Conservation (phyloP, 2,888 invertebrate species). For the Coleophora flavipennella region DNA sequence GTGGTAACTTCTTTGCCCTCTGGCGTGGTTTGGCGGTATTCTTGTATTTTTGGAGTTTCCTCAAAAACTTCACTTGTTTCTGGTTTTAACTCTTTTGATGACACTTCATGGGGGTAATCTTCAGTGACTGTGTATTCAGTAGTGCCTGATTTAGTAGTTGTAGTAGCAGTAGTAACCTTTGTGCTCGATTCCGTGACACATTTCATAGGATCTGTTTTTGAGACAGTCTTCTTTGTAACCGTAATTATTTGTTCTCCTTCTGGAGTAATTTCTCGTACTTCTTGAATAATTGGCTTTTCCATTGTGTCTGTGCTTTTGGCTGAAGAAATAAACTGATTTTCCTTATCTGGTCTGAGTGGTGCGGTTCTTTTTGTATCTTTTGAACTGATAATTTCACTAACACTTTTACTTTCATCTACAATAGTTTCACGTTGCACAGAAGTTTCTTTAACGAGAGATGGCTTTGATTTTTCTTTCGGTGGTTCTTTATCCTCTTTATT, state of each 20-base stretch:
- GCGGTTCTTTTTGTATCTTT: slow-evolving; percentile 4
- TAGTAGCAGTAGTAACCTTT: slow-evolving; percentile 29
- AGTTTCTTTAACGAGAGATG: neutral
- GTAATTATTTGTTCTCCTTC: slow-evolving; percentile 35
- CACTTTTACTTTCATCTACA: slow-evolving; percentile 14
- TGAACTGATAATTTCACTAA: slow-evolving; percentile 15
- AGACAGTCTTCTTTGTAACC: slow-evolving; percentile 30
- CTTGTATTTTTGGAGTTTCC: slow-evolving; percentile 21
- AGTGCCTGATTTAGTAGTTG: slow-evolving; percentile 2
- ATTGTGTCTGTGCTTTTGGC: slow-evolving; percentile 3
- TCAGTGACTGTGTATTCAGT: slow-evolving; percentile 5
- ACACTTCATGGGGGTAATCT: neutral
- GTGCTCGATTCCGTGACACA: slow-evolving; percentile 40
- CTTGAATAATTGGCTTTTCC: slow-evolving; percentile 25
- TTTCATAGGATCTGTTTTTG: slow-evolving; percentile 37
- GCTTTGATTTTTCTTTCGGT: neutral
- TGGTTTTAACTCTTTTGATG: neutral
- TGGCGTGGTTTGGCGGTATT: slow-evolving; percentile 8
- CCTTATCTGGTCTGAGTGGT: too few species aligned
- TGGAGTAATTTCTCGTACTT: slow-evolving; percentile 26
- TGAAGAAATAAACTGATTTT: slow-evolving; percentile 4
- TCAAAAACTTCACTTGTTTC: slow-evolving; percentile 16
- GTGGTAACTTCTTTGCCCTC: slow-evolving; percentile 16
- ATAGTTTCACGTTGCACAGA: neutral
- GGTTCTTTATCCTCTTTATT: neutral